Base-by-base conservation (phyloP, 2,888 invertebrate species). In the Marronus borbonicus region DNA sequence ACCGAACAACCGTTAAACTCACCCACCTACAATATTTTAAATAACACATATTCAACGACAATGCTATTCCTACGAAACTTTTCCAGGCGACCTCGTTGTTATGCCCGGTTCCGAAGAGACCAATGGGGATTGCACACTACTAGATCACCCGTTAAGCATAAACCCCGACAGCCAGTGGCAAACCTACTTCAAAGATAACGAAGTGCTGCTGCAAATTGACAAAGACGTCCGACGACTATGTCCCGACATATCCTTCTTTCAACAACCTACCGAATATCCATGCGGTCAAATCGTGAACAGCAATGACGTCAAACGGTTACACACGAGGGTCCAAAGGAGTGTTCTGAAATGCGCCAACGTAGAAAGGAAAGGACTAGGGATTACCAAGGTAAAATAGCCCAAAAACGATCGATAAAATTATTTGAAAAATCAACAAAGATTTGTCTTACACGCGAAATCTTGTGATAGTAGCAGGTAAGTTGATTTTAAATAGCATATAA, bases 181-280 rank as follows among this genome's bases (percentile, higher is more conserved):
- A 84, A 94, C 94, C 2, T 99, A 94, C 88, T 99, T 99, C 89
- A 96, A 95, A 87, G 99, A 99, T 88, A 99, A 99, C 88, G 98
- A 99, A 89, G 97, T 98, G 79, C 90, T 99, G 58, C 89, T 98
- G 62, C 99, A 99, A 91, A 99, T 99, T 84, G 98, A 99, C 88
- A 99, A 98, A 88, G 98, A 98, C 89, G 98, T 98, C 68, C 92
- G 97, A 82, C 92, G 98, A 75, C 89, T 98, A 1, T 98, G 97
- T 86, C 98, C 98, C 12, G 98, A 98, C 88, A 97, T 97, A 87
- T 98, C 97, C 76, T 99, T 99, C 90, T 99, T 99, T 89, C 99
- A 99, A 89, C 94, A 93, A 86, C 94, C 97, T 14, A 98, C 98
- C 0, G 96, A 96, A 81, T 97, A 93, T 88, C 98, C 99, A 0